Evolutionary conservation across 2,888 invertebrate genomes (phyloP).

Genomic region (Chaitophorus viminalis): DNA sequence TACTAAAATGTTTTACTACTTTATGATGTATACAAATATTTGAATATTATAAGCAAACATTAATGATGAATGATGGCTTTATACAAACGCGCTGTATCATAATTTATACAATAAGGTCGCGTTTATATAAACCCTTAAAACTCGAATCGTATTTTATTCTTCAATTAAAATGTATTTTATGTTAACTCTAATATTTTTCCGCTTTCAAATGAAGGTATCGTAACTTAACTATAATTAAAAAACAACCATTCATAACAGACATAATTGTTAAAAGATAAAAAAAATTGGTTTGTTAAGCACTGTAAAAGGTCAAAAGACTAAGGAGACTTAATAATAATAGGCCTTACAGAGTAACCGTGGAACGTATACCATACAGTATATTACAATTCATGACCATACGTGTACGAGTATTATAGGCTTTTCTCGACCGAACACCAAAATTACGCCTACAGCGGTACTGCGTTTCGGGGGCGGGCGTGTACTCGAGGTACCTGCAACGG

Average conservation of each 20-base stretch:
- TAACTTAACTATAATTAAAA: not conserved
- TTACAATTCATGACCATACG: not conserved
- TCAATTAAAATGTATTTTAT: too few species aligned
- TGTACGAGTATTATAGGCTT: not conserved
- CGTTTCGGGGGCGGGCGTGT: constrained; percentile 20
- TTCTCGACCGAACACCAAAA: not conserved
- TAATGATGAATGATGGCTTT: too few species aligned
- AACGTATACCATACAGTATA: not conserved
- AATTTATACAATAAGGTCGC: too few species aligned
- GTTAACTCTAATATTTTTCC: too few species aligned
- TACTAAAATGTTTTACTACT: too few species aligned
- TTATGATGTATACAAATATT: too few species aligned
- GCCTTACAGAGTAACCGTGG: not conserved
- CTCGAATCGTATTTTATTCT: too few species aligned
- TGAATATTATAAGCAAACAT: too few species aligned
- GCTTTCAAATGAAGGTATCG: not conserved
- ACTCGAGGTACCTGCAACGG: not conserved
- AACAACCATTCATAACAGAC: too few species aligned
- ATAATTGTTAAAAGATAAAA: not conserved
- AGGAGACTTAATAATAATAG: not conserved
- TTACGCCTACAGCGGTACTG: not conserved
- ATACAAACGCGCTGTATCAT: too few species aligned
- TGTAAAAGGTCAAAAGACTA: not conserved
- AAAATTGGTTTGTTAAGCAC: not conserved
- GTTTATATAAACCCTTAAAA: too few species aligned